A percentile compares a stretch with the other conserved stretches of the same genome.
Evolutionary conservation across 2,888 invertebrate species (phyloP).

Genomic region (Cephus rjabovi): DNA sequence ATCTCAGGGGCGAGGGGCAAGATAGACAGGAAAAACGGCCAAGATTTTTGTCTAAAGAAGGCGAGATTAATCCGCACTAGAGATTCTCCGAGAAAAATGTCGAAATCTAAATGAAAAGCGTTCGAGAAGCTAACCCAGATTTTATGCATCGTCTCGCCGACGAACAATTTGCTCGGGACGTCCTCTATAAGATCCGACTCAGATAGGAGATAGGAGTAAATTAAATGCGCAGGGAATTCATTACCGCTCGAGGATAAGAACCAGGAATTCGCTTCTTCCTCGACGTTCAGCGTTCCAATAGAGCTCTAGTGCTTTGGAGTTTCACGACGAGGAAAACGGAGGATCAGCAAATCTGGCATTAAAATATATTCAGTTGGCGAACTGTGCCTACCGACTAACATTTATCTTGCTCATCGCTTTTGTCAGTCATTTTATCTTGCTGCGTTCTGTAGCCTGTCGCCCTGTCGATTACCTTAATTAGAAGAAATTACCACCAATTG

Average conservation of each 20-base stretch:
- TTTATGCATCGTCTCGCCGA: constrained; percentile 4
- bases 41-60: not conserved
- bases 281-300: constrained; percentile 10
- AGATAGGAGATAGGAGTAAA: constrained; percentile 12
- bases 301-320: constrained; percentile 9
- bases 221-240: constrained; percentile 20
- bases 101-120: constrained; percentile 4
- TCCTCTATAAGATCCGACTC: constrained; percentile 10
- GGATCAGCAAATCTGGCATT: not conserved
- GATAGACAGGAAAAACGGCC: not conserved
- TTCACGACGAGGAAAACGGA: not conserved
- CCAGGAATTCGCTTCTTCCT: constrained; percentile 6
- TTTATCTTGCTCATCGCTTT: not conserved
- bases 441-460: not conserved
- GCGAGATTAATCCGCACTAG: not conserved
- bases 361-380: not conserved
- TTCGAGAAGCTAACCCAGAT: not conserved
- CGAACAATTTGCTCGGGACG: constrained; percentile 10
- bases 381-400: not conserved
- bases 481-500: not conserved
- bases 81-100: not conserved
- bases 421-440: not conserved
- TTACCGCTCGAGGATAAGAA: constrained; percentile 19
- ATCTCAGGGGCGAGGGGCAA: not conserved
- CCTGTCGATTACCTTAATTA: not conserved